Evolutionary conservation across 1,140 invertebrate genomes (phyloP).

Genomic region (Macrosteles quadrilineatus): DNA sequence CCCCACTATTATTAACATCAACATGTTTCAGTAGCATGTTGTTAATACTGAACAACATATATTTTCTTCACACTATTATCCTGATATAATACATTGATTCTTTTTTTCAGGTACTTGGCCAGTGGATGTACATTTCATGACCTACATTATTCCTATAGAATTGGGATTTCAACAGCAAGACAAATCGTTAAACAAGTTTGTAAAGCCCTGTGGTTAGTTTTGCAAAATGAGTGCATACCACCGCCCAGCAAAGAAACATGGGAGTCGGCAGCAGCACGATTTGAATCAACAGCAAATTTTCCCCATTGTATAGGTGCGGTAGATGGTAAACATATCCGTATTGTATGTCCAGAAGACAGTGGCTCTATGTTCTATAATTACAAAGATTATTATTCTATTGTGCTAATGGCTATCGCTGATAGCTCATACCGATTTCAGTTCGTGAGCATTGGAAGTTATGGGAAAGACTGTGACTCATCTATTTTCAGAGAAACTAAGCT

Average conservation of each 20-base stretch:
- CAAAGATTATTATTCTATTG: slow-evolving; percentile 46
- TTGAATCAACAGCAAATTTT: slow-evolving; percentile 45
- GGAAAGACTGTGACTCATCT: slow-evolving; percentile 47
- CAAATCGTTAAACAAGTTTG: slow-evolving; percentile 37
- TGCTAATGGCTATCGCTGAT: slow-evolving; percentile 52
- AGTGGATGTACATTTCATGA: slow-evolving; percentile 20
- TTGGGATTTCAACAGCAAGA: slow-evolving; percentile 31
- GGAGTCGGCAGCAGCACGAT: slow-evolving; percentile 20
- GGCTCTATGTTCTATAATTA: slow-evolving; percentile 39
- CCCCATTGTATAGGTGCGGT: slow-evolving; percentile 53
- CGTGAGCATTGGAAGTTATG: slow-evolving; percentile 49
- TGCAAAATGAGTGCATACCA: slow-evolving; percentile 29
- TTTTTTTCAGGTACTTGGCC: slow-evolving; percentile 20
- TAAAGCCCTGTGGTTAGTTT: slow-evolving; percentile 35
- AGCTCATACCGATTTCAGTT: slow-evolving; percentile 50
- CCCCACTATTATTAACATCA: background rate
- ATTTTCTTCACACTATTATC: background rate
- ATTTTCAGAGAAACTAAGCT: slow-evolving; percentile 41
- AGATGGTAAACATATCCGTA: slow-evolving; percentile 50
- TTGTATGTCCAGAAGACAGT: slow-evolving; percentile 27
- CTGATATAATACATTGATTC: background rate
- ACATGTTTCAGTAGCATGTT: background rate
- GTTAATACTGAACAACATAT: background rate
- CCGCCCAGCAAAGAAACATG: slow-evolving; percentile 37
- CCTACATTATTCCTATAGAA: slow-evolving; percentile 35